Evolutionary conservation across 2,797 vertebrate genomes (phyloP).

Genomic region (Fratercula arctica): DNA sequence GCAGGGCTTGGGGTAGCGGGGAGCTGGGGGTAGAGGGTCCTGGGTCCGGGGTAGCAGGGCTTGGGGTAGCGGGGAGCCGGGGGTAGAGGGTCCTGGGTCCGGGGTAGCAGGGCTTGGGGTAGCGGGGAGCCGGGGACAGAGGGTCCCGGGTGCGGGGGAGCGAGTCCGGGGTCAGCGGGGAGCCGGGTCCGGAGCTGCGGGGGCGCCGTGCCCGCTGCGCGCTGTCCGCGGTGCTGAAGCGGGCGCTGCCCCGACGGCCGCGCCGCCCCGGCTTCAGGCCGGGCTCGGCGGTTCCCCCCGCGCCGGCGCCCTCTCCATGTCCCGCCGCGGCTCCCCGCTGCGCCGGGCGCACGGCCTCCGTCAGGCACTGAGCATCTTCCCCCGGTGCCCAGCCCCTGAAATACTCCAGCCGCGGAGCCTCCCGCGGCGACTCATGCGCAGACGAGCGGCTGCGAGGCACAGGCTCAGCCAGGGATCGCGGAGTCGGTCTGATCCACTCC

Average conservation of each 20-base stretch:
- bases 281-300: not conserved
- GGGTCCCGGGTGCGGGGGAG: not conserved
- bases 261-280: not conserved
- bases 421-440: constrained; percentile 12
- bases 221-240: constrained; percentile 73
- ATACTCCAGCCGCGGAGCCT: constrained; percentile 19
- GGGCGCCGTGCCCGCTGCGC: not conserved
- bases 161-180: not conserved
- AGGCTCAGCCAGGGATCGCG: not conserved
- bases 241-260: not conserved
- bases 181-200: not conserved
- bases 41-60: no score
- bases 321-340: not conserved
- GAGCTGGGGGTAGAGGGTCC: not conserved
- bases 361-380: constrained; percentile 55
- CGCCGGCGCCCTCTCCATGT: not conserved
- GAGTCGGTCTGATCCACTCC: not conserved
- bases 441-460: not conserved
- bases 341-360: not conserved
- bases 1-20: not conserved
- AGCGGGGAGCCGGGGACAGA: not conserved
- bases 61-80: not conserved
- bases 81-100: not conserved
- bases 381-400: not conserved
- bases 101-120: not conserved